phyloP scores from a whole-genome alignment of 2,888 invertebrate genomes.

The Tiliacea citrago region DNA sequence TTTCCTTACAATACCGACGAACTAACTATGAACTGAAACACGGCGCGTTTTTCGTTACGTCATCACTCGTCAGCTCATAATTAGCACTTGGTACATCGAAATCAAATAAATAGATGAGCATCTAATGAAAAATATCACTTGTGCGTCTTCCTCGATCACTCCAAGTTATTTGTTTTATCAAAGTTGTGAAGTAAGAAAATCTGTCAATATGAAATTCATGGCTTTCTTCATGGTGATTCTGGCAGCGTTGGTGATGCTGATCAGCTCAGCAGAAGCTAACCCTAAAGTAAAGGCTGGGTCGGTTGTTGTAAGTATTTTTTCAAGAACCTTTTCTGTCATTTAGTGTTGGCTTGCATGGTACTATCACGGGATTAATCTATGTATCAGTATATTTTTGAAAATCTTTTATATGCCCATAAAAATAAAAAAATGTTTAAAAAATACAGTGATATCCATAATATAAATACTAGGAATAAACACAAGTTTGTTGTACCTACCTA shows the following conservation, averaged over 20 bases:
- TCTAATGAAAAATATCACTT: conserved; percentile 23
- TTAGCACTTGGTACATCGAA: conserved; percentile 7
- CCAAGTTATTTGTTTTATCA: conserved; percentile 11
- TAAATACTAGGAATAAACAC: too few species aligned
- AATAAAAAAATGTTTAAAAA: too few species aligned
- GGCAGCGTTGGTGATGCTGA: conserved; percentile 37
- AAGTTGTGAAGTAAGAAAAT: not conserved
- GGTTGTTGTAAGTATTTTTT: conserved; percentile 40
- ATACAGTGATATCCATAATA: too few species aligned
- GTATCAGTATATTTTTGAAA: too few species aligned
- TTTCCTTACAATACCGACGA: conserved; percentile 31
- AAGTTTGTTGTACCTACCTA: too few species aligned
- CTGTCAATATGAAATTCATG: conserved; percentile 50
- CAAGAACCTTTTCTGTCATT: not conserved
- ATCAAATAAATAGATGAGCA: conserved; percentile 48
- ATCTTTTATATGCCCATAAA: too few species aligned
- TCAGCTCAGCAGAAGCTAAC: conserved; percentile 37
- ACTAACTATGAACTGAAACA: conserved; percentile 1
- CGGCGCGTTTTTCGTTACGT: conserved; percentile 18
- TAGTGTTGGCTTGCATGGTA: not conserved
- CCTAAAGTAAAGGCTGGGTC: conserved; percentile 50
- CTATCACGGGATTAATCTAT: not conserved
- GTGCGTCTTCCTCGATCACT: conserved; percentile 9
- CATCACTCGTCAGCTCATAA: conserved; percentile 19
- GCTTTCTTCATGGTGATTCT: conserved; percentile 47